Evolutionary conservation across 2,797 vertebrate species (phyloP), one percentile per base, ranked within the genome.

Genomic region (Tenualosa ilisha): DNA sequence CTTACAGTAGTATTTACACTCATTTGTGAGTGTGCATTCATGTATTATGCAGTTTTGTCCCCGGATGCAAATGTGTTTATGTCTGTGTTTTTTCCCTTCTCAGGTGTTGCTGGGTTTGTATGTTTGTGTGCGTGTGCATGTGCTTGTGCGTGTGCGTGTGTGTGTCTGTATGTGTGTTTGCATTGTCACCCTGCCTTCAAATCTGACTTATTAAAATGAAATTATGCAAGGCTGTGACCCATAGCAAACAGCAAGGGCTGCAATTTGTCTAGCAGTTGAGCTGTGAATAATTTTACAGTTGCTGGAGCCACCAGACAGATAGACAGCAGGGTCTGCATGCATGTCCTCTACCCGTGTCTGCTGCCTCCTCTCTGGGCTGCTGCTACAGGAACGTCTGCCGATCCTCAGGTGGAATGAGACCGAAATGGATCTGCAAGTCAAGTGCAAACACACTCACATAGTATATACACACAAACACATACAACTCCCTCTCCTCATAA

Each of bases 141-240:
- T 82, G 46, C 87, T 86, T 86, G 85, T 82, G 86, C 82, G 72
- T 83, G 81, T 40, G 85, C 85, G 81, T 84, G 83, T 88, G 40
- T 82, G 54, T 56, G 54, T 75, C 83, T 86, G 15, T 81, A 51
- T 85, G 82, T 61, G 9, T 54, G 17, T 86, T 86, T 90, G 91
- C 83, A 87, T 87, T 83, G 89, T 85, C 89, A 90, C 93, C 90
- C 91, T 88, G 92, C 85, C 89, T 93, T 79, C 72, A 96, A 96
- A 96, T 94, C 96, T 95, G 93, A 95, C 95, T 96, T 96, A 97
- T 97, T 97, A 97, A 97, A 97, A 96, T 95, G 93, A 97, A 96
- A 97, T 97, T 96, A 96, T 91, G 95, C 94, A 91, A 93, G 91
- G 92, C 96, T 92, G 95, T 97, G 96, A 97, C 96, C 96, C 96